These are phyloP conservation scores for Macquaria ambigua DNA, from an alignment of 2,113 vertebrate genomes.

Conservation along the genomic window DNA sequence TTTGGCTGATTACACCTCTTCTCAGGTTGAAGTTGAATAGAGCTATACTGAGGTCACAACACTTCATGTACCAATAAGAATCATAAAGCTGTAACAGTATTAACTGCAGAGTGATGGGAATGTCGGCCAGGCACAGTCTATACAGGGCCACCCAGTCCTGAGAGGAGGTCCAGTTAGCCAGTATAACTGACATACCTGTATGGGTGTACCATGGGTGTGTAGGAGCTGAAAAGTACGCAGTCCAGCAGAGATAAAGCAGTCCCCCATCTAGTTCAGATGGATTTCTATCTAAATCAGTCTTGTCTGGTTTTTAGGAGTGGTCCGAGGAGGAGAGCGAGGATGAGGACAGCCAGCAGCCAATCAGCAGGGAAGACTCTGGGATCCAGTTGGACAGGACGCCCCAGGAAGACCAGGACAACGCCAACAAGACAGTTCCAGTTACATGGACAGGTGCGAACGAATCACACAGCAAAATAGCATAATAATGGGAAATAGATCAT, in stretches of 20 bases:
- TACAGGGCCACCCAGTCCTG: not conserved
- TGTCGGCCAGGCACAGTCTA: not conserved
- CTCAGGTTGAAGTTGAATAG: too few species aligned
- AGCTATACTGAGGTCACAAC: not conserved
- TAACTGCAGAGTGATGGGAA: not conserved
- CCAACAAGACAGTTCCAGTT: conserved; percentile 85
- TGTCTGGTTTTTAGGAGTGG: conserved; percentile 86
- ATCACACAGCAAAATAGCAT: not conserved
- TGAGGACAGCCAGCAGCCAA: conserved; percentile 89
- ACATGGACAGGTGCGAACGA: conserved; percentile 78
- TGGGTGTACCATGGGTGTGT: not conserved
- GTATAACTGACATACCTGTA: not conserved
- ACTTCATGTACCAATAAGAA: not conserved
- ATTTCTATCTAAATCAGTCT: not conserved
- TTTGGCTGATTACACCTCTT: too few species aligned
- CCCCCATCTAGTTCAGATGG: not conserved
- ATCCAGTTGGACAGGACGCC: conserved; percentile 97
- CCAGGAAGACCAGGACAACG: conserved; percentile 90
- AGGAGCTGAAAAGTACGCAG: not conserved
- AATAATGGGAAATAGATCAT: not conserved
- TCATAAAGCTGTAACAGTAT: conserved; percentile 6
- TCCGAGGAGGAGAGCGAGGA: conserved; percentile 95
- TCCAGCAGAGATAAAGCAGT: not conserved
- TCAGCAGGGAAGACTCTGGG: conserved; percentile 97
- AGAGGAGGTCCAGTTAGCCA: not conserved